Base-by-base conservation (phyloP, 2,113 vertebrate species). In the Ameiurus melas region DNA sequence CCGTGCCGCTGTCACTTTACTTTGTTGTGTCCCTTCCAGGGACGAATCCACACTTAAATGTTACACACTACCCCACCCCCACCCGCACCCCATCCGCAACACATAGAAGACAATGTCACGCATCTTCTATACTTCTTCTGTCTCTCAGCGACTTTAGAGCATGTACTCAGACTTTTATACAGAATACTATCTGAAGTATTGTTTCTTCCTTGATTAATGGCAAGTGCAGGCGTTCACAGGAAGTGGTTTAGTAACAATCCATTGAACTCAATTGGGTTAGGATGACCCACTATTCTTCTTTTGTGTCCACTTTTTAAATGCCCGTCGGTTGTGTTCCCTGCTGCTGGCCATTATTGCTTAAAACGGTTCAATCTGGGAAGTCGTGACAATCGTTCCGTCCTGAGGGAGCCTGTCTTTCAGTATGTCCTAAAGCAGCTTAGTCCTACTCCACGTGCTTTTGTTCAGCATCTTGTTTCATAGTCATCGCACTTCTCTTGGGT, bases 231-330 rank as follows among this genome's bases (percentile, higher is more conserved):
- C 84, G 39, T 88, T 80, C 62, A 87, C 87, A 86, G 84, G 30
- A 82, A 85, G 81, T 33, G 66, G 75, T 84, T 84, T 84, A 55
- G 85, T 55, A 84, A 53, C 80, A 77, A 39, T 57, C 39, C 75
- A 57, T 89, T 86, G 71, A 79, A 19, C 70, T n/a, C 85, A 43
- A 80, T 20, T 81, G 47, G 79, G 68, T 71, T 36, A 39, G 36
- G 53, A 84, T 78, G 86, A 84, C 84, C 85, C 82, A 66, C 70
- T 87, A 12, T 85, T 62, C 51, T 81, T 75, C 53, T 87, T 84
- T 57, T 87, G 58, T 86, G 62, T 81, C 53, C 39, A 30, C 17
- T 16, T 47, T 87, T 86, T 84, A 88, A 80, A 90, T 43, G 81
- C 70, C 80, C 86, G 84, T 88, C 89, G 83, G 43, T 79, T 86